A percentile compares a stretch with the other conserved stretches of the same genome.
These are phyloP conservation scores for Lasioglossum zephyrum DNA, from an alignment of 2,888 invertebrate genomes.

Conservation along the genomic window DNA sequence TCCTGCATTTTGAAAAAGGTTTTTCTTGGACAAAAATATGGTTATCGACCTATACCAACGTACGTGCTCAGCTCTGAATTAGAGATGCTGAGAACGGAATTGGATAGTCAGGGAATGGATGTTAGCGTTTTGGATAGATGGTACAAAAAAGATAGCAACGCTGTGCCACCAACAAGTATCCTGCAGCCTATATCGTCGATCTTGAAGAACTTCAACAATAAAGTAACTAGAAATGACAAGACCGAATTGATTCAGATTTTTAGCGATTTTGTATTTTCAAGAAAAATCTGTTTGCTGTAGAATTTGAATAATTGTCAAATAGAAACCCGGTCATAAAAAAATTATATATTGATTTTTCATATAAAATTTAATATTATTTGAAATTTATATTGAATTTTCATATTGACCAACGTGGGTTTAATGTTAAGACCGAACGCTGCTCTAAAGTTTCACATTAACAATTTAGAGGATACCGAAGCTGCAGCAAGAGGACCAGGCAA, in stretches of 20 bases:
- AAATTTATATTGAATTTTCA: no score
- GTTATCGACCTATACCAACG: constrained; percentile 98
- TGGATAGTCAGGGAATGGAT: constrained; percentile 93
- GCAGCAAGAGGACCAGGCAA: constrained; percentile 97
- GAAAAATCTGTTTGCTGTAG: no score
- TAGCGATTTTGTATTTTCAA: no score
- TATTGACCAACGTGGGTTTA: no score
- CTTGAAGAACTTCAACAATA: constrained; percentile 98
- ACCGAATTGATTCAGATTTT: background rate
- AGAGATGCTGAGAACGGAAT: constrained; percentile 93
- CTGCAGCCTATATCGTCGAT: constrained; percentile 99
- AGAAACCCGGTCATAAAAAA: no score
- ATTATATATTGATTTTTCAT: no score
- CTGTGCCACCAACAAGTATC: constrained; percentile 97
- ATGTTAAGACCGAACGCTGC: background rate
- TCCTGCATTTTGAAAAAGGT: constrained; percentile 85
- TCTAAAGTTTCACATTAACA: background rate
- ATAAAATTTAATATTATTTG: no score
- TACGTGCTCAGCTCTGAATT: constrained; percentile 96
- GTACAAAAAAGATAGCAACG: constrained; percentile 98
- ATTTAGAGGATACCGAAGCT: constrained; percentile 94
- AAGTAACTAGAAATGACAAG: constrained; percentile 86
- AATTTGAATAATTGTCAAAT: no score
- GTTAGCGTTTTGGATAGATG: constrained; percentile 94
- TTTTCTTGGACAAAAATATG: constrained; percentile 98